Evolutionary conservation across 2,797 vertebrate genomes (phyloP).

Genomic region (Echiichthys vipera): DNA sequence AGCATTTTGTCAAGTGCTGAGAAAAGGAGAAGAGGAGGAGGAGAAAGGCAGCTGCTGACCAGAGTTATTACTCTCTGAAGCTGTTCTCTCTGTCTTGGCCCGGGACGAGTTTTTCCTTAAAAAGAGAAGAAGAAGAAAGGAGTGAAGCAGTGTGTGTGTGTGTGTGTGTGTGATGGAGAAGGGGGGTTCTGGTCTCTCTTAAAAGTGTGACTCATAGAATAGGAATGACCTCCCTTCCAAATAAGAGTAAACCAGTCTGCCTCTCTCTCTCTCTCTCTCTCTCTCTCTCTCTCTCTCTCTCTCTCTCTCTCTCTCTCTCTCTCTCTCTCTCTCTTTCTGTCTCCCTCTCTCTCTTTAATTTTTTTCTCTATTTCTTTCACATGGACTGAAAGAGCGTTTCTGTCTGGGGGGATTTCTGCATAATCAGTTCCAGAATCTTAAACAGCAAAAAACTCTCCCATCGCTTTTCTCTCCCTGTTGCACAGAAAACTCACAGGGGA

Average conservation of each 20-base stretch:
- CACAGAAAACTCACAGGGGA: conserved; percentile 10
- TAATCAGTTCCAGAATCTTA: conserved; percentile 64
- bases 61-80: conserved; percentile 61
- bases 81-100: conserved; percentile 64
- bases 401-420: conserved; percentile 60
- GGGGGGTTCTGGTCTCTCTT: conserved; percentile 73
- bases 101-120: conserved; percentile 74
- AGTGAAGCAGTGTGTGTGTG: conserved; percentile 27
- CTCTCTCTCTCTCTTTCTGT: conserved; percentile 57
- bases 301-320: conserved; percentile 30
- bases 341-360: conserved; percentile 27
- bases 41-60: conserved; percentile 61
- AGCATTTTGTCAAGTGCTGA: conserved; percentile 9
- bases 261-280: conserved; percentile 12
- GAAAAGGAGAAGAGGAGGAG: conserved; percentile 17
- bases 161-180: conserved; percentile 46
- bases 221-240: conserved; percentile 77
- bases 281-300: conserved; percentile 24
- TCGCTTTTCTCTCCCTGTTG: conserved; percentile 14
- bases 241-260: conserved; percentile 59
- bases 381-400: conserved; percentile 59
- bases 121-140: conserved; percentile 71
- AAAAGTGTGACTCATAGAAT: conserved; percentile 78
- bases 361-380: conserved; percentile 60
- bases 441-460: conserved; percentile 29